Evolutionary conservation across 2,113 vertebrate genomes (phyloP).

Genomic region (Nibea coibor): DNA sequence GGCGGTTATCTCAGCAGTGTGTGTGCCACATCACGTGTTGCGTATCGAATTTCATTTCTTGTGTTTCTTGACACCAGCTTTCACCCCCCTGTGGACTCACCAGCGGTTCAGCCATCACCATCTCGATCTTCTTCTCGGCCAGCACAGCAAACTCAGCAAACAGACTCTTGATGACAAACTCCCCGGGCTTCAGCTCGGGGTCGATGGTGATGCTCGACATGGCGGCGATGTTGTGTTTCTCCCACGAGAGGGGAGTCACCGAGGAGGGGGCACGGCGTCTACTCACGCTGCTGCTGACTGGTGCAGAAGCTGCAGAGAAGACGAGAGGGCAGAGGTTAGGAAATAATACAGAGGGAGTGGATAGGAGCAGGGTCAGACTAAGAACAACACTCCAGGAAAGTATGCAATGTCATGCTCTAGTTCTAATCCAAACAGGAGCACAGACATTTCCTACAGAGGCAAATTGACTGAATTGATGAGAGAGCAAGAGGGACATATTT

Average conservation of each 20-base stretch:
- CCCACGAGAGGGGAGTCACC: constrained; percentile 78
- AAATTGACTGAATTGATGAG: constrained; percentile 18
- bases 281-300: constrained; percentile 88
- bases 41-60: constrained; percentile 58
- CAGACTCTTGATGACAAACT: constrained; percentile 99
- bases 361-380: constrained; percentile 23
- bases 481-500: background rate
- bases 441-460: constrained; percentile 48
- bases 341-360: constrained; percentile 25
- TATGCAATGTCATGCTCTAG: background rate
- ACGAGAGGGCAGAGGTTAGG: constrained; percentile 46
- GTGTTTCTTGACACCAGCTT: constrained; percentile 20
- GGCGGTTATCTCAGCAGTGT: constrained; percentile 27
- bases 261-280: constrained; percentile 77
- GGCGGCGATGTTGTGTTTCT: constrained; percentile 80
- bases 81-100: constrained; percentile 83
- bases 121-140: constrained; percentile 99
- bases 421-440: constrained; percentile 39
- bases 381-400: constrained; percentile 20
- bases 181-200: constrained; percentile 98
- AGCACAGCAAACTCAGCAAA: constrained; percentile 98
- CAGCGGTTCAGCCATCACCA: constrained; percentile 99
- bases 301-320: constrained; percentile 86
- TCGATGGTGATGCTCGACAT: constrained; percentile 99
- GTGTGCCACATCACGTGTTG: constrained; percentile 31